Evolutionary conservation across 53 echinoderm and acorn worm genomes (phyloP).

Genomic region (Zoroaster sp.): DNA sequence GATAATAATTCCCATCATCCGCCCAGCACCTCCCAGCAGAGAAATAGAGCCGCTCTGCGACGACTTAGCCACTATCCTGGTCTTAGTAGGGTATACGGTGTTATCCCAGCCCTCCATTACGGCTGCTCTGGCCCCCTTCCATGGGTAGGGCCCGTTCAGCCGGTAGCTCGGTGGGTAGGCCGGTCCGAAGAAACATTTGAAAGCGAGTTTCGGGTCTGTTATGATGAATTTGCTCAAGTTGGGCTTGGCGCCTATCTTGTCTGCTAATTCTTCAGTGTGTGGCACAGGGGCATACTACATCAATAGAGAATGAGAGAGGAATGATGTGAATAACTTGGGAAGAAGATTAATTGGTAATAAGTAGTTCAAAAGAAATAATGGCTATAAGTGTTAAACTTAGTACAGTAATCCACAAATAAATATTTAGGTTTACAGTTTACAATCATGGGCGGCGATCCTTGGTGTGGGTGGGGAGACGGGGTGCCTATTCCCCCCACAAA

Average conservation of each 20-base stretch:
- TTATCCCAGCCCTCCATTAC: constrained; percentile 56
- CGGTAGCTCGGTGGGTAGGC: constrained; percentile 75
- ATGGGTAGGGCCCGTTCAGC: constrained; percentile 68
- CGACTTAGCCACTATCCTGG: constrained; percentile 31
- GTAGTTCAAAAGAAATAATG: too few species aligned
- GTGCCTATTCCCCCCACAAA: too few species aligned
- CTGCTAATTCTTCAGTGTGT: constrained; percentile 66
- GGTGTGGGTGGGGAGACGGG: too few species aligned
- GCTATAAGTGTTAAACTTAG: too few species aligned
- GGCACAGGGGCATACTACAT: constrained; percentile 69
- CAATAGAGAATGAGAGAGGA: neutral
- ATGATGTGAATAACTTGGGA: neutral
- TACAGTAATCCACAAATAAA: too few species aligned
- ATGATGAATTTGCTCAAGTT: constrained; percentile 59
- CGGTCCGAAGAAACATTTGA: constrained; percentile 73
- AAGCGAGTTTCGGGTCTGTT: constrained; percentile 72
- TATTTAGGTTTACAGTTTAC: too few species aligned
- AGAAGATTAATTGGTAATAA: neutral
- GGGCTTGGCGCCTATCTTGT: constrained; percentile 70
- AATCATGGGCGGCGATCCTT: too few species aligned
- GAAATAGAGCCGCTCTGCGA: neutral
- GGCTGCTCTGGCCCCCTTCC: constrained; percentile 72
- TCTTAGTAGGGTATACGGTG: constrained; percentile 29
- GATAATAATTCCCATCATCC: neutral
- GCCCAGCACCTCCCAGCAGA: neutral